Percentiles rank a stretch among this genome's conserved stretches.
phyloP scores from a whole-genome alignment of 1,140 invertebrate genomes.

The Saccostrea glomerata region DNA sequence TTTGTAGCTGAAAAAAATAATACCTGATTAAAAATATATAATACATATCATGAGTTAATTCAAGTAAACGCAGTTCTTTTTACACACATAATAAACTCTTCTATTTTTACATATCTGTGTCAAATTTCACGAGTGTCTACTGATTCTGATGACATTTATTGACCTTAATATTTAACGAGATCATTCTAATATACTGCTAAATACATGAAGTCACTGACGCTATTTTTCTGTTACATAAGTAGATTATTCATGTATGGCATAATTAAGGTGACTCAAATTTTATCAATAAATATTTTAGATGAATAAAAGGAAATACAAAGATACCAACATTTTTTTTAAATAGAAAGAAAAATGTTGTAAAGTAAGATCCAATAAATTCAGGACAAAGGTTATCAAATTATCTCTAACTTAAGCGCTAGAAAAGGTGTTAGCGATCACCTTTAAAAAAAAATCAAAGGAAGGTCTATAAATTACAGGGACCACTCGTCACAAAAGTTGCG shows the following conservation, averaged over 20 bases:
- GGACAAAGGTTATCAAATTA: not conserved
- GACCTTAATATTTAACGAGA: slow-evolving; percentile 18
- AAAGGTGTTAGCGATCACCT: not conserved
- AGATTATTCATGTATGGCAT: not conserved
- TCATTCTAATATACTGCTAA: not conserved
- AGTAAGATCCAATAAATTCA: not conserved
- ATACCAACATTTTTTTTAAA: not conserved
- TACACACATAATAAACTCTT: slow-evolving; percentile 1
- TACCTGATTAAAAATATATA: too few species aligned
- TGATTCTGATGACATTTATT: slow-evolving; percentile 18
- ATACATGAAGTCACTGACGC: not conserved
- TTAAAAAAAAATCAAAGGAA: slow-evolving; percentile 14
- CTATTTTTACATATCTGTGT: not conserved
- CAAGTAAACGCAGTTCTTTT: not conserved
- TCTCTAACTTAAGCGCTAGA: not conserved
- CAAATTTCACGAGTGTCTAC: not conserved
- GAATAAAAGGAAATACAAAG: not conserved
- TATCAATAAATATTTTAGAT: not conserved
- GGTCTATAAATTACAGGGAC: slow-evolving; percentile 6
- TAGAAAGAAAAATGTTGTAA: not conserved
- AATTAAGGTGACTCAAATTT: not conserved
- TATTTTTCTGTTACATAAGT: not conserved
- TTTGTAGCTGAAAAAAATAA: not conserved
- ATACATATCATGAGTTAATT: too few species aligned
- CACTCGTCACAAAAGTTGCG: not conserved